These are phyloP conservation scores for Eupithecia abbreviata DNA, from an alignment of 2,888 invertebrate genomes.

Conservation along the genomic window DNA sequence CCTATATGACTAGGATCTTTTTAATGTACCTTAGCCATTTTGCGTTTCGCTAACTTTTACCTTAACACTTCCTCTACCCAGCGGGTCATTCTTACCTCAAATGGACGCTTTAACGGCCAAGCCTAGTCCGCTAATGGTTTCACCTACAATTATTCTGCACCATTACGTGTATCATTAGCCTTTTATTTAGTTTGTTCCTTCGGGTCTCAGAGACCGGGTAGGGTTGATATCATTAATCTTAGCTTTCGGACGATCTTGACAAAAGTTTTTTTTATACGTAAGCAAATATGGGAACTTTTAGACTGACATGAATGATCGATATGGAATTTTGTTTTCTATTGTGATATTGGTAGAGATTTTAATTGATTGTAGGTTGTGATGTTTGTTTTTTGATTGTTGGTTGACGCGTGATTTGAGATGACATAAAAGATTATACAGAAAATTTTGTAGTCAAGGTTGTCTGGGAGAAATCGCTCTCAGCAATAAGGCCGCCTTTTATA, in stretches of 20 bases:
- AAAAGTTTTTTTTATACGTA: conserved; percentile 74
- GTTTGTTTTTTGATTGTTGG: not conserved
- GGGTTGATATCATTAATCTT: conserved; percentile 77
- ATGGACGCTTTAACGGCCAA: conserved; percentile 59
- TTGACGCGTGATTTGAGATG: not conserved
- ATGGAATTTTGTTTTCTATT: conserved; percentile 10
- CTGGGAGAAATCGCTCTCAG: no score
- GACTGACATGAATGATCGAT: conserved; percentile 4
- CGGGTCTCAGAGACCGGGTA: conserved; percentile 61
- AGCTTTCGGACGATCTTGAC: conserved; percentile 63
- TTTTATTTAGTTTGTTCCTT: conserved; percentile 75
- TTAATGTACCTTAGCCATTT: conserved; percentile 42
- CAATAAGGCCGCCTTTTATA: no score
- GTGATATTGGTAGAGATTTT: not conserved
- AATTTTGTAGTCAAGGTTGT: not conserved
- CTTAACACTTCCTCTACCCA: conserved; percentile 48
- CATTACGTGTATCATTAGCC: conserved; percentile 78
- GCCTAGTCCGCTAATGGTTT: conserved; percentile 64
- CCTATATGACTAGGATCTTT: not conserved
- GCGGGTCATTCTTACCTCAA: conserved; percentile 71
- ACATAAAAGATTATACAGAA: not conserved
- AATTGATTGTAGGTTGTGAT: conserved; percentile 3
- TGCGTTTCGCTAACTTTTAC: conserved; percentile 52
- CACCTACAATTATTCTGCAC: conserved; percentile 72
- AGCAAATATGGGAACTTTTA: conserved; percentile 72